Percentiles rank a stretch among this genome's conserved stretches.
Conservation (phyloP, 2,113 vertebrate species). For the Lasiurus cinereus region DNA sequence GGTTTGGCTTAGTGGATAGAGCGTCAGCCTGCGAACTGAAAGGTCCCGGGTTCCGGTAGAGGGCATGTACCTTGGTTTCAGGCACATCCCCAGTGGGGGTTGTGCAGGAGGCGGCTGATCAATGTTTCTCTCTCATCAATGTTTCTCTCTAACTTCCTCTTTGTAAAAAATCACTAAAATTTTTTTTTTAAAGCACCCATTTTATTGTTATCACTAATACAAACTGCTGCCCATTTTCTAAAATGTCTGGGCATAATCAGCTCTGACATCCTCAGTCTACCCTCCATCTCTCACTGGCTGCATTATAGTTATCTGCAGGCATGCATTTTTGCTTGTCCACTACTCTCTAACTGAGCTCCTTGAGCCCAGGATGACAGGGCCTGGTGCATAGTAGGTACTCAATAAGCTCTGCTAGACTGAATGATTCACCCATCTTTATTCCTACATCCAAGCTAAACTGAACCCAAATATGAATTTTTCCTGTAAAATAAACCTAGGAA, state of each 20-base stretch:
- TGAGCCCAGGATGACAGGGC: background rate
- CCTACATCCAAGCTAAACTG: background rate
- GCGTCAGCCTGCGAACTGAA: no score
- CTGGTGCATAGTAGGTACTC: background rate
- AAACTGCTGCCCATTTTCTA: background rate
- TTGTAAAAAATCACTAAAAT: no score
- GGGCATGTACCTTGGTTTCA: no score
- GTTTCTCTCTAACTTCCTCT: no score
- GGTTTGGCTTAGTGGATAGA: no score
- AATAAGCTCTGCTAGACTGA: background rate
- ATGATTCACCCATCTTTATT: background rate
- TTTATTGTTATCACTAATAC: background rate
- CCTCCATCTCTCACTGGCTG: background rate
- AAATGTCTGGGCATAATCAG: background rate
- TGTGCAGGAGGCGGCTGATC: no score
- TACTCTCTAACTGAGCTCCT: background rate
- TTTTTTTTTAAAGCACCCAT: background rate
- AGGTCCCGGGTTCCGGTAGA: no score
- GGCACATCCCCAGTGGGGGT: no score
- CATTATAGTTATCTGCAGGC: background rate
- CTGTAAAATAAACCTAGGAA: background rate
- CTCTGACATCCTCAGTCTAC: background rate
- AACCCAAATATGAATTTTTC: background rate
- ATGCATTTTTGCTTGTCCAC: background rate
- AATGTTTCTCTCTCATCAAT: no score